Conservation (phyloP, 2,888 invertebrate genomes). For the Aplocera efformata region DNA sequence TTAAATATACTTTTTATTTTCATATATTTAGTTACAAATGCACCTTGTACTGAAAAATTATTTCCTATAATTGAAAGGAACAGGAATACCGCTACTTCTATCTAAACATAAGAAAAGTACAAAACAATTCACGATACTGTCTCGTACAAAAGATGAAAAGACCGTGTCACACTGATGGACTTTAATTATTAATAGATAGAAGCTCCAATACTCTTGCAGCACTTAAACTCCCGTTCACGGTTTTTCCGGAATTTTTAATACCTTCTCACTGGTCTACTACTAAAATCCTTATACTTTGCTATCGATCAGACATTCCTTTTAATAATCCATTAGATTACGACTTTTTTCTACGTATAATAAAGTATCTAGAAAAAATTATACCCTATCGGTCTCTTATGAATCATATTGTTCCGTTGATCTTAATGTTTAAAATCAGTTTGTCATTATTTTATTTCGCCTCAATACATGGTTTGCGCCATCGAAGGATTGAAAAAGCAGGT, state of each 20-base stretch:
- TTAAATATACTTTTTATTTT: too few species aligned
- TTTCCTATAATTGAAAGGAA: too few species aligned
- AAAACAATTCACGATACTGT: conserved; percentile 3
- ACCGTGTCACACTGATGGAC: conserved; percentile 42
- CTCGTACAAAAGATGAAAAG: conserved; percentile 33
- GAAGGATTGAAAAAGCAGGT: conserved; percentile 43
- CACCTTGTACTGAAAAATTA: too few species aligned
- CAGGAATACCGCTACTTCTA: too few species aligned
- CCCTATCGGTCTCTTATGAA: too few species aligned
- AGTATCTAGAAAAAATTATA: too few species aligned
- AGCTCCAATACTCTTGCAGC: conserved; percentile 38
- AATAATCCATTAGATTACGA: too few species aligned
- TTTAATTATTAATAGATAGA: conserved; percentile 46
- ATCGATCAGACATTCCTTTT: conserved; percentile 23
- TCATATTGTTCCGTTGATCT: too few species aligned
- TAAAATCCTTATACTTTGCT: conserved; percentile 3
- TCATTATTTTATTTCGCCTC: conserved; percentile 36
- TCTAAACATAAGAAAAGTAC: not conserved
- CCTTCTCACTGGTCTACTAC: conserved; percentile 24
- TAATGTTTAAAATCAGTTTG: too few species aligned
- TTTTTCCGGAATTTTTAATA: conserved; percentile 35
- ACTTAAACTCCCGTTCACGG: conserved; percentile 35
- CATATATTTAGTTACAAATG: too few species aligned
- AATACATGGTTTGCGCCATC: conserved; percentile 49
- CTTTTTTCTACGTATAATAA: too few species aligned